Conservation (phyloP, 1,140 invertebrate genomes). For the Zaprionus ghesquierei region DNA sequence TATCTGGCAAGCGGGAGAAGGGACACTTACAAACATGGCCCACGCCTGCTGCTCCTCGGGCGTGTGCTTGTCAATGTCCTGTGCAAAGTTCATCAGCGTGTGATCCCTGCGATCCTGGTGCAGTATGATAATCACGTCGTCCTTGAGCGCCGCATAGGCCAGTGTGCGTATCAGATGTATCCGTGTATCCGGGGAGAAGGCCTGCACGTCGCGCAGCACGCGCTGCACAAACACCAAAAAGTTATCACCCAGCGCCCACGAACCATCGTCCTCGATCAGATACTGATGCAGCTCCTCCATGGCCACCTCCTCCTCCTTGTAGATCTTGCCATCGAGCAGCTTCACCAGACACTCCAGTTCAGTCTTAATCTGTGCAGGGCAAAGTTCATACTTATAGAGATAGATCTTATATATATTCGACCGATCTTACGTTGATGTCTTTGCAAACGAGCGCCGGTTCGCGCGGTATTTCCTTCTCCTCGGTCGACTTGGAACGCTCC, state of each 20-base stretch:
- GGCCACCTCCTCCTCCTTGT: slow-evolving; percentile 87
- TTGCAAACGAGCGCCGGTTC: slow-evolving; percentile 94
- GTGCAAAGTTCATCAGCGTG: slow-evolving; percentile 94
- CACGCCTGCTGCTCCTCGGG: slow-evolving; percentile 90
- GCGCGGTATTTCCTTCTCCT: slow-evolving; percentile 88
- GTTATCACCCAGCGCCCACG: slow-evolving; percentile 94
- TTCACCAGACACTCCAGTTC: slow-evolving; percentile 87
- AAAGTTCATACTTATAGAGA: not conserved
- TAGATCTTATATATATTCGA: not conserved
- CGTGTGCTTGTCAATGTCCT: slow-evolving; percentile 91
- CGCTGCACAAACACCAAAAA: slow-evolving; percentile 91
- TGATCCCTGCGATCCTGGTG: slow-evolving; percentile 95
- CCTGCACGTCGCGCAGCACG: slow-evolving; percentile 86
- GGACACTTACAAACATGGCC: slow-evolving; percentile 88
- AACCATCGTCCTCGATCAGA: slow-evolving; percentile 93
- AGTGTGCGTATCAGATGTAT: slow-evolving; percentile 88
- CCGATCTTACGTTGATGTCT: slow-evolving; percentile 87
- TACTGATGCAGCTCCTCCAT: slow-evolving; percentile 93
- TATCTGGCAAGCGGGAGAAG: not conserved
- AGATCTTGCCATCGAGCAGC: slow-evolving; percentile 86
- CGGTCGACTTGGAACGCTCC: slow-evolving; percentile 82
- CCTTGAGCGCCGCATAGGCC: slow-evolving; percentile 90
- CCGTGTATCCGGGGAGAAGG: slow-evolving; percentile 85
- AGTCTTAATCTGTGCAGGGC: slow-evolving; percentile 83
- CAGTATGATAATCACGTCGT: slow-evolving; percentile 94